Percentiles rank a stretch among this genome's conserved stretches.
Evolutionary conservation across 2,888 invertebrate species (phyloP).

Genomic region (Biston stratarius): DNA sequence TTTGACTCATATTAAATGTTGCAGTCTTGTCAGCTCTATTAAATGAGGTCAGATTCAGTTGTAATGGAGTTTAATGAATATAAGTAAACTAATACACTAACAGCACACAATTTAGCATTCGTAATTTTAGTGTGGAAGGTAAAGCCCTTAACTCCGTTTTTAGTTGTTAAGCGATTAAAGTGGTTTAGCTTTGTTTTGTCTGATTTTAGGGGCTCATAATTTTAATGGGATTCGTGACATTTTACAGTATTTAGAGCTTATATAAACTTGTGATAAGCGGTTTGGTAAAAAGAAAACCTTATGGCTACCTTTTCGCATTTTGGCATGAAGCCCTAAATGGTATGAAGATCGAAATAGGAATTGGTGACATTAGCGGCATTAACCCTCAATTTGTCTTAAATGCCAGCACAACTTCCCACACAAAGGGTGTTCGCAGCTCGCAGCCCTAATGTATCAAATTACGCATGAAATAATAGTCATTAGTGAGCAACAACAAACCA

Average conservation of each 20-base stretch:
- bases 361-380: constrained; percentile 8
- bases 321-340: neutral
- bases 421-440: constrained; percentile 35
- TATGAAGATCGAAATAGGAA: neutral
- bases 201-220: neutral
- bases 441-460: constrained; percentile 41
- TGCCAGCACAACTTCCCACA: constrained; percentile 23
- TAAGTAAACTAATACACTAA: neutral
- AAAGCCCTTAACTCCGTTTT: neutral
- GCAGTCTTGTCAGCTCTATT: too few relatives aligned
- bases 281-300: too few relatives aligned
- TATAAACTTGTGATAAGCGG: neutral
- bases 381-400: constrained; percentile 26
- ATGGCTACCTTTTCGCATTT: too few relatives aligned
- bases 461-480: constrained; percentile 42
- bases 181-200: constrained; percentile 6
- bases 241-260: constrained; percentile 9
- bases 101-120: neutral
- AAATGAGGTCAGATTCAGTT: too few relatives aligned
- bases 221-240: constrained; percentile 18
- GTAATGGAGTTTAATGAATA: too few relatives aligned
- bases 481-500: constrained; percentile 35
- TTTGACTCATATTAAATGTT: too few relatives aligned
- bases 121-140: neutral
- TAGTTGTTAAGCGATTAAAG: neutral